Percentiles rank a stretch among this genome's conserved stretches.
phyloP scores from a whole-genome alignment of 92 coral and sea anemone genomes.

The Metridium senile region DNA sequence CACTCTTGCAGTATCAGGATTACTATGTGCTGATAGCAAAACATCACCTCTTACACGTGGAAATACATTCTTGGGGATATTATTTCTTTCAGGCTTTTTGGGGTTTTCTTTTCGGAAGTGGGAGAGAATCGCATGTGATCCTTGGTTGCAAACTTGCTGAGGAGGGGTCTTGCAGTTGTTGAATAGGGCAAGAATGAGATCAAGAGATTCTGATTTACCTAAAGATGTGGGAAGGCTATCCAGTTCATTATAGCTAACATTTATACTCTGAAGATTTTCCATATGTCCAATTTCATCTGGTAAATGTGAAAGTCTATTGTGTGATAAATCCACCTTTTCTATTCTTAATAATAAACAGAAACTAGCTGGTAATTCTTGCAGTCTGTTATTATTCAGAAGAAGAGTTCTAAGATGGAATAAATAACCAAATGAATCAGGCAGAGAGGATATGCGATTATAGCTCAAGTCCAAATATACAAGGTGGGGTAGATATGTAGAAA shows the following conservation, averaged over 20 bases:
- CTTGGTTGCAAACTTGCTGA: conserved; percentile 90
- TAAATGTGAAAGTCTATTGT: conserved; percentile 66
- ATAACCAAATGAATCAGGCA: conserved; percentile 95
- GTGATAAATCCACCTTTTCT: conserved; percentile 84
- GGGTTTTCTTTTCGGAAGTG: conserved; percentile 63
- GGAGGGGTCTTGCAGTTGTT: conserved; percentile 89
- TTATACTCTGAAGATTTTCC: conserved; percentile 72
- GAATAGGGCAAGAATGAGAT: conserved; percentile 76
- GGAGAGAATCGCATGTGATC: conserved; percentile 68
- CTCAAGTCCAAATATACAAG: conserved; percentile 80
- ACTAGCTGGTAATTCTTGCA: conserved; percentile 79
- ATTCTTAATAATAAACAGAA: conserved; percentile 79
- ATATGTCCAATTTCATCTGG: conserved; percentile 78
- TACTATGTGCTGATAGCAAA: conserved; percentile 75
- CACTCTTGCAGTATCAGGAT: conserved; percentile 90
- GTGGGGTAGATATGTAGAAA: conserved; percentile 90
- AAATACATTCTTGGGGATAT: conserved; percentile 54
- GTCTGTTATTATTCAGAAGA: conserved; percentile 74
- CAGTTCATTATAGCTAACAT: conserved; percentile 83
- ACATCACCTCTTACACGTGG: conserved; percentile 93
- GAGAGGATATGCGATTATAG: conserved; percentile 66
- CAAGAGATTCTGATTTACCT: conserved; percentile 61
- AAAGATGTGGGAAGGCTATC: conserved; percentile 78
- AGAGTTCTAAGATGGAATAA: conserved; percentile 84
- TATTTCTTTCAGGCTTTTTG: conserved; percentile 49